Evolutionary conservation across 2,888 invertebrate species (phyloP).

Genomic region (Cepaea hortensis): DNA sequence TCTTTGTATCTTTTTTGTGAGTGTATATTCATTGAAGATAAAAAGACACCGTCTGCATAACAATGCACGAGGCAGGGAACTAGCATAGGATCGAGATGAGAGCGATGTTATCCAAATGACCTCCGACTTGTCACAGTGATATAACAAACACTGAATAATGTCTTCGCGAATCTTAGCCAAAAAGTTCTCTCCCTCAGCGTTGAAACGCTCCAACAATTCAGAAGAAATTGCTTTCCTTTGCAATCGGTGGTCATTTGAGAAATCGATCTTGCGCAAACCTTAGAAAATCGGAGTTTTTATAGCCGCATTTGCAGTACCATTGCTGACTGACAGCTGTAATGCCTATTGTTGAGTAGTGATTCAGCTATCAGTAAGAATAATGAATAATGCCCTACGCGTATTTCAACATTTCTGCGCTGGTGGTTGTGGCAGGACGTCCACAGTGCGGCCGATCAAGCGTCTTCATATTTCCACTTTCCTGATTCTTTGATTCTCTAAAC

Average conservation of each 20-base stretch:
- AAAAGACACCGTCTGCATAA: too few relatives aligned
- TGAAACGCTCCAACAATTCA: not conserved
- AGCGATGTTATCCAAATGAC: too few relatives aligned
- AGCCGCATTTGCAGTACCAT: not conserved
- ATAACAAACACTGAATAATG: too few relatives aligned
- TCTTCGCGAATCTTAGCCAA: not conserved
- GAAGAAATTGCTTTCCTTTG: slow-evolving; percentile 5
- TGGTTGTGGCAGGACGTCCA: not conserved
- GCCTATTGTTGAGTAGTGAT: not conserved
- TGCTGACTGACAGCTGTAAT: not conserved
- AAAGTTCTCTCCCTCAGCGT: not conserved
- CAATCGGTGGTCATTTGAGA: not conserved
- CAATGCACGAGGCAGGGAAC: too few relatives aligned
- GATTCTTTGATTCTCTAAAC: not conserved
- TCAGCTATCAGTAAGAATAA: not conserved
- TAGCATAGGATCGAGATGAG: too few relatives aligned
- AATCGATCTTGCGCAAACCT: not conserved
- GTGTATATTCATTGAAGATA: too few relatives aligned
- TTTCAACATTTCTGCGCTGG: slow-evolving; percentile 3
- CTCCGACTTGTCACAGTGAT: too few relatives aligned
- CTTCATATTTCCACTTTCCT: not conserved
- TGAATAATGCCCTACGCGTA: not conserved
- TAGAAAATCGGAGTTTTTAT: not conserved
- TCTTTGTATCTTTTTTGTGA: too few relatives aligned
- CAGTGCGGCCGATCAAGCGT: not conserved